phyloP scores from a whole-genome alignment of 2,113 vertebrate species.

The Isichthys henryi region DNA sequence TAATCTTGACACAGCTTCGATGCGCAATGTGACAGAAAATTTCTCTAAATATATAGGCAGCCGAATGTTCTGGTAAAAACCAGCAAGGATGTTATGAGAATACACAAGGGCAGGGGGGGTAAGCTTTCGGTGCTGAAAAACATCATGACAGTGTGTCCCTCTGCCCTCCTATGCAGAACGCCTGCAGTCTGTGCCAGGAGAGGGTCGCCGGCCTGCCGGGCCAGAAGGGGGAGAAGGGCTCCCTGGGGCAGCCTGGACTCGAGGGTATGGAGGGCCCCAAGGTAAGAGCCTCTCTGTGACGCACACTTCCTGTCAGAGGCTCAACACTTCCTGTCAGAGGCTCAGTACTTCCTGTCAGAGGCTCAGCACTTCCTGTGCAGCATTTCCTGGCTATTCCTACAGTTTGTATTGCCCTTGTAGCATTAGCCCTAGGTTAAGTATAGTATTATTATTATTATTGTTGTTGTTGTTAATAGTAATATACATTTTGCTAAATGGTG shows the following conservation, averaged over 20 bases:
- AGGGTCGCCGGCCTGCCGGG: constrained; percentile 63
- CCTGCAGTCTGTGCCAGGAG: constrained; percentile 68
- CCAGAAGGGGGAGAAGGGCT: constrained; percentile 66
- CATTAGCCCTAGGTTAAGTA: background rate
- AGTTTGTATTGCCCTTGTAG: background rate
- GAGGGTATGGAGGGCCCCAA: constrained; percentile 52
- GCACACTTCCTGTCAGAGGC: background rate
- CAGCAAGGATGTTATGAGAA: constrained; percentile 42
- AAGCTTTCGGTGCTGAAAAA: constrained; percentile 26
- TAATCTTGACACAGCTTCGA: background rate
- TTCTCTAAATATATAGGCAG: background rate
- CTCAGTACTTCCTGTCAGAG: background rate
- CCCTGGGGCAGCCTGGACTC: constrained; percentile 49
- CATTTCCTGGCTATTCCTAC: background rate
- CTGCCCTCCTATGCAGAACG: constrained; percentile 55
- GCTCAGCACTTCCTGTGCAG: background rate
- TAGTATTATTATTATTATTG: background rate
- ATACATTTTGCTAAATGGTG: background rate
- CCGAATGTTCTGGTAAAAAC: constrained; percentile 31
- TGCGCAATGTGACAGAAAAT: background rate
- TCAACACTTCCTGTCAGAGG: background rate
- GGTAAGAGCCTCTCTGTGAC: constrained; percentile 41
- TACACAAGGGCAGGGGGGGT: constrained; percentile 9
- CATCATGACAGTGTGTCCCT: background rate
- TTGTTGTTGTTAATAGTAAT: background rate